A percentile compares a stretch with the other conserved stretches of the same genome.
phyloP scores from a whole-genome alignment of 1,140 invertebrate genomes.

The Triops cancriformis region DNA sequence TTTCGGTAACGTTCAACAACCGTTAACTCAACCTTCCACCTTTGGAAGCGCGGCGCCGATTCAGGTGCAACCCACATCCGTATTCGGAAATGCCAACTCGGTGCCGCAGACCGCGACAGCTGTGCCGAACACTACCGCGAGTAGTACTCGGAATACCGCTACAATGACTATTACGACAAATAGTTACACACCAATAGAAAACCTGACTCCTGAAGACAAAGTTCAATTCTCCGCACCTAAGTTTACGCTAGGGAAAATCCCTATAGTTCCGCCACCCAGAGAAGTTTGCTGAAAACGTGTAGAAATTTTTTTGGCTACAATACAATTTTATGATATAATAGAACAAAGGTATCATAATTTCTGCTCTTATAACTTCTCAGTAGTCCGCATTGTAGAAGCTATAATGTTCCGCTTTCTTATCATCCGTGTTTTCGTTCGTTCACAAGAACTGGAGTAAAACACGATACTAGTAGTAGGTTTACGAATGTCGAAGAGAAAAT shows the following conservation, averaged over 20 bases:
- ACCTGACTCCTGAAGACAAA: background rate
- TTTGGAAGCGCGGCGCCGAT: background rate
- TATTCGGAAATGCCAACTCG: background rate
- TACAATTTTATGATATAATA: background rate
- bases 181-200: background rate
- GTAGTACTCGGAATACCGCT: background rate
- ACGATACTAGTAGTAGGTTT: background rate
- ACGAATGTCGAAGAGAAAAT: background rate
- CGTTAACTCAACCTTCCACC: background rate
- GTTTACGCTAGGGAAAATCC: background rate
- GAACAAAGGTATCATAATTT: background rate
- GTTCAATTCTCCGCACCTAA: background rate
- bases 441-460: background rate
- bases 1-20: background rate
- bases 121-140: background rate
- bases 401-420: background rate
- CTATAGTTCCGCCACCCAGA: background rate
- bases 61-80: background rate
- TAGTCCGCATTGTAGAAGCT: background rate
- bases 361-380: background rate
- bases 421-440: background rate
- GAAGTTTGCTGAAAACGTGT: background rate
- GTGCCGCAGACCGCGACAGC: background rate
- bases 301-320: background rate
- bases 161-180: background rate